Conservation (phyloP, 2,888 invertebrate species). For the Tipula vernalis region DNA sequence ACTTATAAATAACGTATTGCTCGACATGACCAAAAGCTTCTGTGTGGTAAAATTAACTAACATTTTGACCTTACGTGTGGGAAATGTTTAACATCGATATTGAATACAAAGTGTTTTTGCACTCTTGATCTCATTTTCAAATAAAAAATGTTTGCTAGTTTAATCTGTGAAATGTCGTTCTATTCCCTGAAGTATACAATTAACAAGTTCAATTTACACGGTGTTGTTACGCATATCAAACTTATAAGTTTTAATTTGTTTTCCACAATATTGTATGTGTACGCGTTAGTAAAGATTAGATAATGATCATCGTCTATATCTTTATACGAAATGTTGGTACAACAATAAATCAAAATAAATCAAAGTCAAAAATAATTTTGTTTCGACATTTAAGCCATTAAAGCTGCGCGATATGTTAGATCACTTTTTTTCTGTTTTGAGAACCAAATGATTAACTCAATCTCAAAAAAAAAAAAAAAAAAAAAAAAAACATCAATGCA, state of each 20-base stretch:
- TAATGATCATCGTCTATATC: neutral
- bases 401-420: neutral
- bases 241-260: neutral
- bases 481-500: neutral
- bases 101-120: neutral
- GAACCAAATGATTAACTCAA: neutral
- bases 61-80: too few relatives aligned
- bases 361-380: neutral
- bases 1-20: too few relatives aligned
- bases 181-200: neutral
- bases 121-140: neutral
- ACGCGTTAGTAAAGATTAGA: neutral
- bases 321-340: neutral
- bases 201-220: neutral
- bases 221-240: neutral
- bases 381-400: neutral
- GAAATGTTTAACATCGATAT: neutral
- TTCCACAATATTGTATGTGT: neutral
- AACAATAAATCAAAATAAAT: neutral
- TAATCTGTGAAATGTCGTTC: neutral
- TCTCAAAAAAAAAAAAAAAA: neutral
- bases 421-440: neutral
- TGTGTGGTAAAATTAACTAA: too few relatives aligned
- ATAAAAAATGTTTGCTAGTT: neutral
- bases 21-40: too few relatives aligned